Evolutionary conservation across 2,113 vertebrate genomes (phyloP), one percentile per base, ranked within the genome.

Genomic region (Solea solea): DNA sequence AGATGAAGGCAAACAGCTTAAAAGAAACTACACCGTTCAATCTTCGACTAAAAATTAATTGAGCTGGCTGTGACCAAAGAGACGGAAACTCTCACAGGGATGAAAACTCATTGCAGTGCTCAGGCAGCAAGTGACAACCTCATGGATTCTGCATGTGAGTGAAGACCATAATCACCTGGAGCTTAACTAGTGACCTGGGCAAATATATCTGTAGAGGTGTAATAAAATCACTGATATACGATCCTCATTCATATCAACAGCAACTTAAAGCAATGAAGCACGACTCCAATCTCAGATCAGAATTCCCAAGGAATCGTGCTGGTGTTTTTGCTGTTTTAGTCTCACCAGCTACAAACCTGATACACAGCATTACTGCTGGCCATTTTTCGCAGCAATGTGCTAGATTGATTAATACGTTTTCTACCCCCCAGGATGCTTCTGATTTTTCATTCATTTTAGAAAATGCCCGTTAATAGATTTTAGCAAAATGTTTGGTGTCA

Each of bases 351-450:
- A 59, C 55, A 80, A 65, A 70, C 74, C 50, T 54, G 27, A 21
- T 73, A 49, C 46, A 72, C 45, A 74, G 50, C 59, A 70, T 60
- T n/a, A 58, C 54, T 59, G 49, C 51, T 60, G 77, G 74, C 55
- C n/a, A 21, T 63, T 81, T 72, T 74, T 74, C 69, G 74, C 67
- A 62, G 28, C 61, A 65, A 39, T 3, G 5, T 54, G 46, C 46
- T 65, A 72, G 52, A 74, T 60, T 58, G 72, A 81, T 84, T 64
- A 48, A 62, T 70, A 16, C 65, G 45, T 71, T 75, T 64, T 74
- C 25, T 57, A 65, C 50, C 66, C 76, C 74, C 15, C 7, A 67
- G 50, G 42, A 67, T 69, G 69, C 56, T 65, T 54, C 55, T 49
- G 53, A 25, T 69, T 74, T 21, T 79, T 67, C 27, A 83, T 82